phyloP scores from a whole-genome alignment of 1,140 invertebrate species.

The Helicoverpa zea region DNA sequence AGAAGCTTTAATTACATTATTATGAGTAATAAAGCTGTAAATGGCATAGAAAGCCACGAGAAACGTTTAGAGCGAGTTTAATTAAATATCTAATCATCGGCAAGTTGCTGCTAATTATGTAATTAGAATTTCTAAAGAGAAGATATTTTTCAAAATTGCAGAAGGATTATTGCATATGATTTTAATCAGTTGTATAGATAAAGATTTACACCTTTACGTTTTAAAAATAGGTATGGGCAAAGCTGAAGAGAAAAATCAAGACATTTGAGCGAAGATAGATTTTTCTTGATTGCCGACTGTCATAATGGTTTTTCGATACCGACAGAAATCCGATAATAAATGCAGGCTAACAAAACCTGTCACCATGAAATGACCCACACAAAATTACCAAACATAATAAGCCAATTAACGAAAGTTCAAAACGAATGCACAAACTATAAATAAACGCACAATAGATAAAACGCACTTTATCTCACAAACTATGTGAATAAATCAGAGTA shows the following conservation, averaged over 20 bases:
- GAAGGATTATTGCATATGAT: too few relatives aligned
- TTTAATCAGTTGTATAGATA: too few relatives aligned
- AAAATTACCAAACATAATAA: neutral
- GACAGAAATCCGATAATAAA: too few relatives aligned
- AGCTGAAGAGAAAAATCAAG: too few relatives aligned
- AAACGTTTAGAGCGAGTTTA: slow-evolving; percentile 1
- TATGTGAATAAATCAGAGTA: slow-evolving; percentile 26
- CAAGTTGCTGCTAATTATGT: neutral
- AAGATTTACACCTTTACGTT: too few relatives aligned
- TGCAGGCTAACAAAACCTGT: too few relatives aligned
- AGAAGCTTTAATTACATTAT: slow-evolving; percentile 14
- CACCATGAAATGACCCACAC: neutral
- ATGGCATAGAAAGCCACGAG: slow-evolving; percentile 7
- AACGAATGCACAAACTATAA: slow-evolving; percentile 7
- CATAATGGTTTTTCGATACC: too few relatives aligned
- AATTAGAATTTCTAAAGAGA: neutral
- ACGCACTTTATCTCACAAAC: slow-evolving; percentile 21
- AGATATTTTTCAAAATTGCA: too few relatives aligned
- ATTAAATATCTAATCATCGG: slow-evolving; percentile 17
- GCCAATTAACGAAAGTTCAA: slow-evolving; percentile 1
- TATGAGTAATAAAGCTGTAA: slow-evolving; percentile 9
- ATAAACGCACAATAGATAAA: slow-evolving; percentile 31
- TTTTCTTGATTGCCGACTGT: too few relatives aligned
- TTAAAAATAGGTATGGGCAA: too few relatives aligned
- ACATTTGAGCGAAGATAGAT: too few relatives aligned